These are phyloP conservation scores for Ammospiza nelsoni DNA, from an alignment of 2,113 vertebrate genomes.

Conservation along the genomic window DNA sequence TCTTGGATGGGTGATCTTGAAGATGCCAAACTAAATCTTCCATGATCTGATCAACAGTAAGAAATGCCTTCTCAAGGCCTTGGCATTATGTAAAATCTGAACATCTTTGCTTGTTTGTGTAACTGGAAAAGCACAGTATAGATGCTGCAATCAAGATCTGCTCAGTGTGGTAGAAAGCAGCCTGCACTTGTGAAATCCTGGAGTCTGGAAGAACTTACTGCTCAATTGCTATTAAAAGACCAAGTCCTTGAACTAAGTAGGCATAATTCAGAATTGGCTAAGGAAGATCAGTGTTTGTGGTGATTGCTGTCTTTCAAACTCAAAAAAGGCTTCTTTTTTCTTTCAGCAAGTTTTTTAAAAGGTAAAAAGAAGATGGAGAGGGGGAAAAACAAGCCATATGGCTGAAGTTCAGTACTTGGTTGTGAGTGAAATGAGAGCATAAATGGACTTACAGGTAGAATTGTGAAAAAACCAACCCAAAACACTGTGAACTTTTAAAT, in stretches of 20 bases:
- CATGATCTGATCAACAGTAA: not conserved
- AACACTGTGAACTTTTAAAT: not conserved
- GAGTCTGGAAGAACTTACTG: not conserved
- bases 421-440: not conserved
- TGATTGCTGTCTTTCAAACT: not conserved
- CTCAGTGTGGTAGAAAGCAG: not conserved
- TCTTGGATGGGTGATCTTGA: not conserved
- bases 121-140: not conserved
- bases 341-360: not conserved
- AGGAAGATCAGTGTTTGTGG: not conserved
- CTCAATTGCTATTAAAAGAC: not conserved
- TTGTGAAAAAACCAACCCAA: not conserved
- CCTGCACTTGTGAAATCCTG: not conserved
- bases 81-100: not conserved
- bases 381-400: not conserved
- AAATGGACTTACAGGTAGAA: not conserved
- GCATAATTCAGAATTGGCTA: slow-evolving; percentile 18
- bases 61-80: not conserved
- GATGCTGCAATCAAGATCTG: not conserved
- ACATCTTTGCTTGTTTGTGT: not conserved
- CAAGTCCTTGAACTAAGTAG: slow-evolving; percentile 39
- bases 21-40: not conserved
- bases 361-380: not conserved
- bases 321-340: not conserved
- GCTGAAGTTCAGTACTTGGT: not conserved